phyloP scores from a whole-genome alignment of 2,113 vertebrate genomes.

The Bagarius yarrelli region DNA sequence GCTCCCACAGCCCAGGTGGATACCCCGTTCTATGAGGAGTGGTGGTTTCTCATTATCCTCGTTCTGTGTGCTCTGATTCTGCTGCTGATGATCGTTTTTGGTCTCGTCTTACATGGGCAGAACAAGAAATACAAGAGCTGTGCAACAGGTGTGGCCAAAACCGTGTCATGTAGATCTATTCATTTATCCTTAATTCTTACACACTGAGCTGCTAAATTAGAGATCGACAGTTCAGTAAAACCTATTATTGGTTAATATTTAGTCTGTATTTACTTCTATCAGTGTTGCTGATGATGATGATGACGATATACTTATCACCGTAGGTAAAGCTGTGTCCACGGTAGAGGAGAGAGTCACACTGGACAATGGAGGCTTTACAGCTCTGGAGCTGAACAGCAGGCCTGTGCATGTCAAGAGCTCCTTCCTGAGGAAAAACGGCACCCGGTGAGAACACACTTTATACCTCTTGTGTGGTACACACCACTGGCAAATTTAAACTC shows the following conservation, averaged over 20 bases:
- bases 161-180: not conserved
- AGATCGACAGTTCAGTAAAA: too few species aligned
- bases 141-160: slow-evolving; percentile 72
- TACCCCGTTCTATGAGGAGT: slow-evolving; percentile 90
- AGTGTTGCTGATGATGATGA: slow-evolving; percentile 21
- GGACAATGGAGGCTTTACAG: slow-evolving; percentile 91
- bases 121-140: slow-evolving; percentile 85
- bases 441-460: slow-evolving; percentile 70
- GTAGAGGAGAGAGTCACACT: slow-evolving; percentile 86
- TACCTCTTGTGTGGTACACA: not conserved
- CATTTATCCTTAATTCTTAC: not conserved
- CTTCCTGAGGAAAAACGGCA: slow-evolving; percentile 92
- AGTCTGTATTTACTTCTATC: not conserved
- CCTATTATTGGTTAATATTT: not conserved
- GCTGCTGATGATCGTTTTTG: slow-evolving; percentile 84
- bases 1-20: slow-evolving; percentile 77
- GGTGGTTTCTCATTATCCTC: slow-evolving; percentile 96
- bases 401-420: slow-evolving; percentile 86
- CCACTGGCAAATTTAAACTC: not conserved
- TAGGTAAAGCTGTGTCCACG: slow-evolving; percentile 82
- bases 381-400: slow-evolving; percentile 90
- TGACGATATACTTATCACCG: slow-evolving; percentile 36
- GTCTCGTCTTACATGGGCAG: slow-evolving; percentile 84
- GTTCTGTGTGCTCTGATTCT: slow-evolving; percentile 88
- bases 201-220: not conserved